Percentiles rank a stretch among this genome's conserved stretches.
Conservation (phyloP, 1,140 invertebrate genomes). For the Brachionus rubens region DNA sequence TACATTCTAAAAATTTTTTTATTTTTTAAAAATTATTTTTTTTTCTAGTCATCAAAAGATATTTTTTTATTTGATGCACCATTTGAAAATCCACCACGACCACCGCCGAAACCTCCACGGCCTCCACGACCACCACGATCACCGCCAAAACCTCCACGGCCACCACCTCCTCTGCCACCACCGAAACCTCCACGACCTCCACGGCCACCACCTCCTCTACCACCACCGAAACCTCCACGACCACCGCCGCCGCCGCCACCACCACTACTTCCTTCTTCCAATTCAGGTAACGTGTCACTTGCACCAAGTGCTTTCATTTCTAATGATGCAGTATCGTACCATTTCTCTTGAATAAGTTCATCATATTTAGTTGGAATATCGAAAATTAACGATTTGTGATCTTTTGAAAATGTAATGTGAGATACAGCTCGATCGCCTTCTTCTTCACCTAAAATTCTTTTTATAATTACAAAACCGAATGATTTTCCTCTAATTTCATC, state of each 20-base stretch:
- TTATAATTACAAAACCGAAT: conserved; percentile 39
- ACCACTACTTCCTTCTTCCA: conserved; percentile 1
- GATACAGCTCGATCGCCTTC: conserved; percentile 33
- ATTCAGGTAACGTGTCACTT: background rate
- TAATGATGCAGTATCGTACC: conserved; percentile 28
- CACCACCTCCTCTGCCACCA: background rate
- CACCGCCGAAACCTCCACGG: background rate
- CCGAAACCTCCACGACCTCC: background rate
- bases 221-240: background rate
- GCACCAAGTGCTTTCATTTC: background rate
- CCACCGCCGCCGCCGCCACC: conserved; percentile 1
- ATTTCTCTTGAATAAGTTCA: conserved; percentile 38
- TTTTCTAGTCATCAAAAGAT: conserved; percentile 21
- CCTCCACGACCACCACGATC: background rate
- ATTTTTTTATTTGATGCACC: conserved; percentile 24
- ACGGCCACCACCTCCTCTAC: background rate
- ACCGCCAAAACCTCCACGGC: background rate
- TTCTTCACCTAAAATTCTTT: conserved; percentile 44
- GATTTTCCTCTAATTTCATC: conserved; percentile 45
- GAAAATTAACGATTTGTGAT: conserved; percentile 7
- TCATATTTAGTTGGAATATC: conserved; percentile 41
- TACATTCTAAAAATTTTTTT: background rate
- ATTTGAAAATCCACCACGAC: conserved; percentile 25
- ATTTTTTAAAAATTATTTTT: background rate
- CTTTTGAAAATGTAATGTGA: conserved; percentile 43